Evolutionary conservation across 2,797 vertebrate genomes (phyloP), one percentile per base, ranked within the genome.

Genomic region (Microctenopoma steveboyesi): DNA sequence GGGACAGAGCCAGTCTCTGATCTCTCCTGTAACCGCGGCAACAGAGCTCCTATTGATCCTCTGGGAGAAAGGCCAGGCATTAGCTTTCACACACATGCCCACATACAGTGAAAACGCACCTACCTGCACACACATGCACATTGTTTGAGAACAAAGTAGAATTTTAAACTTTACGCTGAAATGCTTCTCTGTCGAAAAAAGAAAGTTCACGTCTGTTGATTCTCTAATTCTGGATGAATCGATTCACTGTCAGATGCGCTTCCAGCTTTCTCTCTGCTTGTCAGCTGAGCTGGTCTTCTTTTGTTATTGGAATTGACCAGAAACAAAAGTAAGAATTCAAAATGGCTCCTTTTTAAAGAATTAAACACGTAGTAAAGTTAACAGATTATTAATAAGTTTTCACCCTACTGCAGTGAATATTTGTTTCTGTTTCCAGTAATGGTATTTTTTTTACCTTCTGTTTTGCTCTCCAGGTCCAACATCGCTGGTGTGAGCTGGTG

Each of bases 401-500:
- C 3, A 7, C 16, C n/a, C 18, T 25, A 0, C n/a, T 18, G 47
- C 16, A 54, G 39, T 51, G 0, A 16, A 45, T 18, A 15, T 15
- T 2, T 33, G 11, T 47, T 45, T n/a, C 14, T 45, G 43, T 16
- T n/a, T n/a, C 4, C 15, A 55, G 62, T 69, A 50, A 61, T 3
- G 14, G 25, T 15, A 18, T 1, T 25, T 2, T 51, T 59, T 45
- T 52, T 5, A 22, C 2, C 6, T 13, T 58, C 25, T 64, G 7
- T 51, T 82, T 68, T 65, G 33, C 10, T 43, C 67, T 55, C 27
- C 83, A 99, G 98, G 95, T 98, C 75, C 94, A 94, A 30, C 98
- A 99, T 92, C 95, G 97, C 53, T 99, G 98, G 98, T 99, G 97
- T 90, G 98, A 99, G 79, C 94, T 99, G 76, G 85, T 96, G 54